Evolutionary conservation across 2,113 vertebrate genomes (phyloP).

Genomic region (Bubalus kerabau): DNA sequence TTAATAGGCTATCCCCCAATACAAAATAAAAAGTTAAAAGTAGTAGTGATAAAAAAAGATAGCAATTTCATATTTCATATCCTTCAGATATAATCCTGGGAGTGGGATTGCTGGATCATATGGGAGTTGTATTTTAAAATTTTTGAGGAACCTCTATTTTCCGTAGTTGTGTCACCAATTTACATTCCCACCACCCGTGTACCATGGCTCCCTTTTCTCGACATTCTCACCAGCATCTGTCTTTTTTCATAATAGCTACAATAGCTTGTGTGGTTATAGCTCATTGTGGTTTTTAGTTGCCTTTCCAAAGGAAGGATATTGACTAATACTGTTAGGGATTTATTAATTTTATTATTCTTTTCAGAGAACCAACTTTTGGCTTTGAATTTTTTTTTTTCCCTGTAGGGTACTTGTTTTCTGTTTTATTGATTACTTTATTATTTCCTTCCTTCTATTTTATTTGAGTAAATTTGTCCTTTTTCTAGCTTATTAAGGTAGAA

Average conservation of each 20-base stretch:
- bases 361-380: not conserved
- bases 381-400: not conserved
- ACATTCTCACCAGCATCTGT: not conserved
- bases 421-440: not conserved
- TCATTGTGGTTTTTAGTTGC: not conserved
- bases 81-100: not conserved
- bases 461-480: not conserved
- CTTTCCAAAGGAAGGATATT: not conserved
- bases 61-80: not conserved
- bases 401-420: not conserved
- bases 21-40: not conserved
- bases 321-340: not conserved
- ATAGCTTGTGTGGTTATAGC: not conserved
- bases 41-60: not conserved
- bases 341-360: not conserved
- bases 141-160: not conserved
- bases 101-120: not conserved
- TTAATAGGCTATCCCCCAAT: not conserved
- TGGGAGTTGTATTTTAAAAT: not conserved
- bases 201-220: not conserved
- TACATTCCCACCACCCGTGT: not conserved
- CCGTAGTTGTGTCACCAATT: not conserved
- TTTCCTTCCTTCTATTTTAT: not conserved
- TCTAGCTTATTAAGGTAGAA: not conserved
- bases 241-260: not conserved